Base-by-base conservation (phyloP, 2,888 invertebrate species). In the Andricus curvator region DNA sequence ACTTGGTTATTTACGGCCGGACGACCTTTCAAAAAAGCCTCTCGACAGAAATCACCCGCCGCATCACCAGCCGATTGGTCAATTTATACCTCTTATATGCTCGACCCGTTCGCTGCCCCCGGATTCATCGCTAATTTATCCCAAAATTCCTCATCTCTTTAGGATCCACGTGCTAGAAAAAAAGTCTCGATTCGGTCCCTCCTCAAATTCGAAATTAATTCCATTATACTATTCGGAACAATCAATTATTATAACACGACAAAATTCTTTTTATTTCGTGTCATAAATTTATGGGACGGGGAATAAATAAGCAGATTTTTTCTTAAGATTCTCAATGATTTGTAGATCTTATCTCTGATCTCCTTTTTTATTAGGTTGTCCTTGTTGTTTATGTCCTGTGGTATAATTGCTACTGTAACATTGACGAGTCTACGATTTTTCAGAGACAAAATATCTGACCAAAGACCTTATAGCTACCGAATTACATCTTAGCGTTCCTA, bases 1-100 rank as follows among this genome's bases (percentile, higher is more conserved):
- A 89, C 85, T 84, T 85, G 82, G 83, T 89, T 89, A 89, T 89
- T 89, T 89, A 89, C 85, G 89, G 88, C 80, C 79, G 80, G 76
- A 56, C 80, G 81, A 83, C 80, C 83, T 81, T 82, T 82, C 79
- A 79, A 79, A 56, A 78, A 78, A 81, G 81, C 67, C 81, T 79
- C 79, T 68, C 79, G 62, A 76, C 81, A 77, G 62, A 78, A 67
- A 74, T 76, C 83, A 68, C 81, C 80, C 80, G 65, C 80, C 74
- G 77, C 70, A 80, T 81, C 79, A 78, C 70, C 62, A 70, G 41
- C 74, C 65, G 78, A 82, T 81, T 78, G 81, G 80, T 80, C 81
- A 78, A 84, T 81, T 82, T 84, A 81, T 82, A 79, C 51, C 56
- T 74, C 74, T 74, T 74, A 74, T 74, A 48, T 51, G 41, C 41